These are phyloP conservation scores for Uropsilus gracilis DNA, from an alignment of 2,113 vertebrate species.

Conservation along the genomic window DNA sequence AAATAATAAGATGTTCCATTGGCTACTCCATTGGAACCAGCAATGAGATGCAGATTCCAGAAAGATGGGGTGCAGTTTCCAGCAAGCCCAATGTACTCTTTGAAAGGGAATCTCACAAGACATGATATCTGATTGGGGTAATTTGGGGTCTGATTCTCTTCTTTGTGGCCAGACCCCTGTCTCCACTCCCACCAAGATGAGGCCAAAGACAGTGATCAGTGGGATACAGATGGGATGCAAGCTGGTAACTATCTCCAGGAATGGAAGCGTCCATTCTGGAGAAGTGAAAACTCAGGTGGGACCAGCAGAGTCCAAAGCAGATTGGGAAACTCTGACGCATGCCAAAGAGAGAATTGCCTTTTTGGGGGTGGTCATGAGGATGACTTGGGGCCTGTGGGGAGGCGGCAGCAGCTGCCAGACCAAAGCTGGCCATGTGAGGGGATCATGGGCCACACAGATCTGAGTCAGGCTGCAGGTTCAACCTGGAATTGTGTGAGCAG, in stretches of 20 bases:
- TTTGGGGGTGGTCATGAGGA: neutral
- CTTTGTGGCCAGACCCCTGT: neutral
- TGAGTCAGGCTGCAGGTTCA: neutral
- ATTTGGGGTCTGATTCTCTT: neutral
- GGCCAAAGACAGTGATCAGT: neutral
- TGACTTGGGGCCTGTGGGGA: neutral
- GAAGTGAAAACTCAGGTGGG: neutral
- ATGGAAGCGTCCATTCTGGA: neutral
- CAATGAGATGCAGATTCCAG: accelerated
- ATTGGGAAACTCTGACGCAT: neutral
- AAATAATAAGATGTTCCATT: neutral
- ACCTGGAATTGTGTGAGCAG: neutral
- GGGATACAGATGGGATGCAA: neutral
- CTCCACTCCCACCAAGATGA: neutral
- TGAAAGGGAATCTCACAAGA: neutral
- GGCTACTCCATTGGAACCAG: neutral
- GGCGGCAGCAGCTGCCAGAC: neutral
- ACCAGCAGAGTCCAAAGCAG: neutral
- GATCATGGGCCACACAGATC: neutral
- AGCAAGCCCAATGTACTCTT: neutral
- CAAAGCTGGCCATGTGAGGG: neutral
- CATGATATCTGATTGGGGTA: neutral
- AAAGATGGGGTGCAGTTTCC: neutral
- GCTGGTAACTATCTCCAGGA: neutral
- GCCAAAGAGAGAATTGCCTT: neutral